These are phyloP conservation scores for Cebidichthys violaceus DNA, from an alignment of 2,113 vertebrate genomes.

Conservation along the genomic window DNA sequence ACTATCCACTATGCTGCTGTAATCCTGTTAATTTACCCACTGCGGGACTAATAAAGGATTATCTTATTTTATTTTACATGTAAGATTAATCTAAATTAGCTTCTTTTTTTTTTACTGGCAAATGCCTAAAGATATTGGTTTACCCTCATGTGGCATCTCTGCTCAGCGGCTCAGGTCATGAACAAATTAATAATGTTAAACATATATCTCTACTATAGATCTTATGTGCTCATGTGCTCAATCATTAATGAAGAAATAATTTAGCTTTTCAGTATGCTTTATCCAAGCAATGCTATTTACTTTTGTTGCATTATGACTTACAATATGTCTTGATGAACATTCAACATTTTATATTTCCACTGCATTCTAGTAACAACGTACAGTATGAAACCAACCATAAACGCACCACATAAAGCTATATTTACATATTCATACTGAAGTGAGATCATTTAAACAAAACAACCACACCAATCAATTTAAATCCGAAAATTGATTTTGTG, in stretches of 20 bases:
- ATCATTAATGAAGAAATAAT: neutral
- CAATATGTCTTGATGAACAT: neutral
- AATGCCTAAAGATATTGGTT: neutral
- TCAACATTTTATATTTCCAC: neutral
- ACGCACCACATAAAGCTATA: neutral
- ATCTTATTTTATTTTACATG: neutral
- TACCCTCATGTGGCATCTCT: neutral
- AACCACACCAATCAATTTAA: neutral
- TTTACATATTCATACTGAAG: neutral
- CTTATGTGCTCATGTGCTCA: neutral
- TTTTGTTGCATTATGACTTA: neutral
- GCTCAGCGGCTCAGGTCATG: neutral
- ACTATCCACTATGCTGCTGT: no score
- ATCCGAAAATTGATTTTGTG: neutral
- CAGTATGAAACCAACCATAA: slow-evolving; percentile 13
- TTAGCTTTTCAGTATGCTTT: neutral
- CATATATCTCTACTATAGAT: neutral
- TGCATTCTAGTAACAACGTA: neutral
- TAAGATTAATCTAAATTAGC: neutral
- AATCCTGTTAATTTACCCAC: no score
- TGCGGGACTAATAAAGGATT: no score
- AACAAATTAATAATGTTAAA: neutral
- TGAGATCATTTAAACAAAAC: neutral
- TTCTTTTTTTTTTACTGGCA: neutral
- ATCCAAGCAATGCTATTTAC: neutral